Evolutionary conservation across 2,797 vertebrate species (phyloP), one percentile per base, ranked within the genome.

Genomic region (Etheostoma nigrum): DNA sequence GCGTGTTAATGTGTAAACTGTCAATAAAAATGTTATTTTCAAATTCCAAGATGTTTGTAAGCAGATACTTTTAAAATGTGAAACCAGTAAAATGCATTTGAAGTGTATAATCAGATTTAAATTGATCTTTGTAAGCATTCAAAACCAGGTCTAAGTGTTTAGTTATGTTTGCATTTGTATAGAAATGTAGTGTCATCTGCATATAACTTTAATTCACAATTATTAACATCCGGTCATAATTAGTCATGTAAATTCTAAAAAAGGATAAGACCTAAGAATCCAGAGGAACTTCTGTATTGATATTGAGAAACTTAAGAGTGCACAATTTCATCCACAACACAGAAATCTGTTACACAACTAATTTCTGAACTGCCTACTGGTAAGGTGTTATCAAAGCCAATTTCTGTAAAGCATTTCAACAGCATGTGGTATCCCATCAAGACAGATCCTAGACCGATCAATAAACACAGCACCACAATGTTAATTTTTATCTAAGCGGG

Each of bases 401-500:
- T 13, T 58, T 30, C 10, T 40, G 9, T 25, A 9, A 45, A 69
- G 66, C 23, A 49, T 55, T 21, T 47, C 3, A 27, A 14, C 4
- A 21, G 1, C 33, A 9, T 45, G 19, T 45, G 54, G 54, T 58
- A 18, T 71, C 15, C 8, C 13, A 33, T 53, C 65, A 76, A 48
- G 70, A 11, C 36, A 40, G 10, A 40, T 40, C 36, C 36, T 4
- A 13, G 66, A 67, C 23, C 8, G 33, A 62, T 74, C 59, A 65
- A 49, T 78, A 69, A 75, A 53, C 71, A 23, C 68, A 65, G 52
- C 57, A 48, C 8, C 13, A 63, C 40, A 30, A 11, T 44, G 42
- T 67, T 51, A 1, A 55, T 40, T 60, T 68, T 36, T n/a, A 64
- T 71, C 61, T 52, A 51, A 53, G 75, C 69, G 57, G 67, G 73